phyloP scores from a whole-genome alignment of 2,113 vertebrate species.

The Todiramphus saurophagus region DNA sequence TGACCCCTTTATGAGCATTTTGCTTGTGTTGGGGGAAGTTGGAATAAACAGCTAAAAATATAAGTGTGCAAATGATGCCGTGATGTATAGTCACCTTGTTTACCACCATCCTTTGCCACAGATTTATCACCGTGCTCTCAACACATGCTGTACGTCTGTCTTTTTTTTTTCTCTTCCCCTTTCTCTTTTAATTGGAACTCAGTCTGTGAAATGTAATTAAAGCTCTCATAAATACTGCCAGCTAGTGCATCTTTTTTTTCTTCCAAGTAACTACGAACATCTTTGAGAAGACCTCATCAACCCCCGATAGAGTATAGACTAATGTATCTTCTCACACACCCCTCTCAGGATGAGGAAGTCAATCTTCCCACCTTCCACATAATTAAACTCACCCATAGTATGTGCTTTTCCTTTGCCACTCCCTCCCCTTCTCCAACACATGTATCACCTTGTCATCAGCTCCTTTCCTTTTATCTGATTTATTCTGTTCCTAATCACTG shows the following conservation, averaged over 20 bases:
- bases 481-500: conserved; percentile 14
- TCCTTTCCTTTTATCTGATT: conserved; percentile 19
- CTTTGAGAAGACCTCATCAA: conserved; percentile 49
- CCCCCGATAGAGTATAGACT: conserved; percentile 7
- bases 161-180: not conserved
- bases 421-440: not conserved
- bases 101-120: not conserved
- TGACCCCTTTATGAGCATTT: not conserved
- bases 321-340: conserved; percentile 4
- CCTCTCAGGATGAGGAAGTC: not conserved
- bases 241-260: conserved; percentile 13
- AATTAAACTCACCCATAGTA: conserved; percentile 27
- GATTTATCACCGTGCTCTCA: not conserved
- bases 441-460: conserved; percentile 3
- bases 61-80: not conserved
- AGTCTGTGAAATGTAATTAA: conserved; percentile 62
- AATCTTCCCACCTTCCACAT: conserved; percentile 45
- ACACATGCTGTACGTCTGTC: not conserved
- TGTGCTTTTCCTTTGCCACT: not conserved
- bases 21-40: not conserved
- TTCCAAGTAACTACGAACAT: conserved; percentile 46
- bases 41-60: not conserved
- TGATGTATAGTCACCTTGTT: not conserved
- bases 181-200: conserved; percentile 50
- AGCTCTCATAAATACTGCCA: conserved; percentile 63